Evolutionary conservation across 2,888 invertebrate genomes (phyloP), one percentile per base, ranked within the genome.

Genomic region (Melikaiella ostensackeni): DNA sequence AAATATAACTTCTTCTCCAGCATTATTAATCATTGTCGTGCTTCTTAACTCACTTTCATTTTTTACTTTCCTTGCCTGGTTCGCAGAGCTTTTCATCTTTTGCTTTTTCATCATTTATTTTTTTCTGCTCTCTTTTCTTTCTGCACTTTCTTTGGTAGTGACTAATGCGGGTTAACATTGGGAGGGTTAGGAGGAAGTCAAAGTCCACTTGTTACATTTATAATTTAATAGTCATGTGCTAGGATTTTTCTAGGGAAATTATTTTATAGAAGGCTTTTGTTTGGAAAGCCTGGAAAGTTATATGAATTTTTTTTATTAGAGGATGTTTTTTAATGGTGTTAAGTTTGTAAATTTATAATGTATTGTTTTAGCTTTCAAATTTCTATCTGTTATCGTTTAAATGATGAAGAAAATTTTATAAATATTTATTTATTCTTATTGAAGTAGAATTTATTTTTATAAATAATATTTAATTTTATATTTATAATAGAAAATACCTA

Each of bases 131-230:
- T 16, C 38, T 38, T 64, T 24, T 27, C 42, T 42, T 66, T 50
- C 46, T 27, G 66, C 70, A 50, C 70, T 50, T 27, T 42, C 30
- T 46, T 46, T 70, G 66, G 50, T 70, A 16, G 66, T 66, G 24
- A 70, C 19, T 50, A 50, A 70, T 70, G 19, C 30, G 46, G 70
- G 30, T 70, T 50, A 46, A 55, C n/a, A 30, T 50, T 50, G 50
- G 46, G 50, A 70, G 21, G 50, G 50, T n/a, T 33, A 70, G 19
- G 11, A 55, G 11, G 19, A 11, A 19, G 11, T 70, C 33, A 70
- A 46, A 66, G 66, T 66, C 46, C 66, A 66, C 46, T 46, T 2
- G 46, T 46, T 66, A 66, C 27, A 46, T 46, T 46, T 7, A 27
- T 46, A 27, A 24, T 21, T n/a, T 21, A 55, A 55, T 55, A 55